Evolutionary conservation across 2,797 vertebrate genomes (phyloP), one percentile per base, ranked within the genome.

Genomic region (Alca torda): DNA sequence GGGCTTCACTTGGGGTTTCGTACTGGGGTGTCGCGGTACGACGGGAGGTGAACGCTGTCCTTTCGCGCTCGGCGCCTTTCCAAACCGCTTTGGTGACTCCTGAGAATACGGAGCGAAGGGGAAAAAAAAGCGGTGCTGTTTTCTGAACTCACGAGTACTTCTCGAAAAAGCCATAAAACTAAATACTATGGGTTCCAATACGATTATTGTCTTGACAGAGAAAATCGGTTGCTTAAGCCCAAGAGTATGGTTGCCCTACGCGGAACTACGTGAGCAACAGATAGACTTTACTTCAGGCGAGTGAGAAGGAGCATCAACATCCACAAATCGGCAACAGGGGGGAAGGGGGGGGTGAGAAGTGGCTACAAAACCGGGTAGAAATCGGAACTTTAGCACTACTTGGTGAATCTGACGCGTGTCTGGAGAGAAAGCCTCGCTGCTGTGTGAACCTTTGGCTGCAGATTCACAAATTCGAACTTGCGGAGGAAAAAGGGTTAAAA

Each of bases 401-500:
- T 73, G 39, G 33, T 41, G 90, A 80, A 17, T 72, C 16, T 12
- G n/a, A 11, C 26, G 13, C 13, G 2, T 56, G 45, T 92, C 70
- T 74, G 24, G 46, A 87, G 77, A 94, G 92, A 91, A 95, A 50
- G 76, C 63, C 12, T 39, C 3, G 1, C 77, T 96, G 94, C 84
- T 75, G 23, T 81, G 53, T 48, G 91, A 95, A 96, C 94, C 87
- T 95, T 98, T 89, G 92, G 88, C 82, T 96, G 77, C 82, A 69
- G 94, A 93, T 90, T 95, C 84, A 91, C 96, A 95, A 97, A 89
- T 16, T 43, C 8, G 1, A 92, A 61, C 74, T 92, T 85, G 77
- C 77, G 95, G 97, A 96, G 94, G 94, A 88, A 67, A 91, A 97
- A 83, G 97, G 97, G 97, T 98, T 98, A 98, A 98, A 98, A 98